These are phyloP conservation scores for Automeris io DNA, from an alignment of 2,888 invertebrate genomes.

Conservation along the genomic window DNA sequence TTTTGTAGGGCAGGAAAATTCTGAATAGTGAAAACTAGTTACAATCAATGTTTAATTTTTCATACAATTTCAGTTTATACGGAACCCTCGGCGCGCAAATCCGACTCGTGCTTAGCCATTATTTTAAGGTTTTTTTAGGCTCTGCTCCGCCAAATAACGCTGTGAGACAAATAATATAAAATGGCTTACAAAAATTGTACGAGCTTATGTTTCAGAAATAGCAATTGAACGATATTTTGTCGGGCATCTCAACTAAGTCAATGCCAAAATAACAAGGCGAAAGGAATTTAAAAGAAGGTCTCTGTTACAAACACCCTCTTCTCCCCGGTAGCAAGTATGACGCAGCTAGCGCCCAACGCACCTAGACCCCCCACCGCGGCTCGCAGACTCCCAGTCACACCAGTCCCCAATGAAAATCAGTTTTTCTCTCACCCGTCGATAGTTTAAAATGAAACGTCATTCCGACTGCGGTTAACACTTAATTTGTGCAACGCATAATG, in stretches of 20 bases:
- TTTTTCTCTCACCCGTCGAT: slow-evolving; percentile 63
- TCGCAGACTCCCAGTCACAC: slow-evolving; percentile 23
- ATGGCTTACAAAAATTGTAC: neutral
- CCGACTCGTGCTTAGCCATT: too few relatives aligned
- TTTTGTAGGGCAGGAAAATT: too few relatives aligned
- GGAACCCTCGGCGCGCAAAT: too few relatives aligned
- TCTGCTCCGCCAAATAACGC: neutral
- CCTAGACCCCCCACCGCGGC: slow-evolving; percentile 38
- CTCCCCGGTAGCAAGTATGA: slow-evolving; percentile 22
- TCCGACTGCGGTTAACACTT: slow-evolving; percentile 67
- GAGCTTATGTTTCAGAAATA: slow-evolving; percentile 4
- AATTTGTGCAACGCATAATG: slow-evolving; percentile 66
- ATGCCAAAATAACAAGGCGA: slow-evolving; percentile 73
- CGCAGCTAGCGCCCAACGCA: slow-evolving; percentile 23
- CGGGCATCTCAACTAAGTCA: slow-evolving; percentile 59
- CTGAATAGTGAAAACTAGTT: too few relatives aligned
- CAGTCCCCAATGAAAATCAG: slow-evolving; percentile 55
- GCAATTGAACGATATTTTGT: slow-evolving; percentile 39
- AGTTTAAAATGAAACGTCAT: slow-evolving; percentile 74
- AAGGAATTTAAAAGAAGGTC: slow-evolving; percentile 38
- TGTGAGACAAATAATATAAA: neutral
- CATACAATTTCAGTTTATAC: too few relatives aligned
- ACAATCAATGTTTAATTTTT: too few relatives aligned
- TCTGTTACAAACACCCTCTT: slow-evolving; percentile 30
- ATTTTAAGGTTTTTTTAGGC: too few relatives aligned